Base-by-base conservation (phyloP, 2,888 invertebrate species). In the Apomyelois bistriatella region DNA sequence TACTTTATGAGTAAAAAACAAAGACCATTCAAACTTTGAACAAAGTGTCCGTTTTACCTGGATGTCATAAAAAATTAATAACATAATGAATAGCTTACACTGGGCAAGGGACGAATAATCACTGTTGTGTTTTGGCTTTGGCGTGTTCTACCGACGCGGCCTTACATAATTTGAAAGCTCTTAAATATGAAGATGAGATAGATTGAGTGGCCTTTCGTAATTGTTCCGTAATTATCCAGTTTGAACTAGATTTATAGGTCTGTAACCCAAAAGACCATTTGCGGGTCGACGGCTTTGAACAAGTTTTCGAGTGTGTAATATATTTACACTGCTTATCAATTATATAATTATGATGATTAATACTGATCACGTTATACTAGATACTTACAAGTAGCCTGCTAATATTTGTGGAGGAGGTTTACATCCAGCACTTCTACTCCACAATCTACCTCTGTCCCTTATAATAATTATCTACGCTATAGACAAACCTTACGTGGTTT, bases 161-260 rank as follows among this genome's bases (percentile, higher is more conserved):
- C 60, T 80, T 80, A 73, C 66, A 72, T 80, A 78, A 74, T 72
- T 72, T 67, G 68, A 74, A 72, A 76, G 70, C 72, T 22, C 22
- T 66, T 63, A 59, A 10, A 17, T 28, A 28, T 7, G 67, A 64
- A 64, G 65, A 69, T 61, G 68, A 68, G 65, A 71, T 71, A 66
- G 68, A 76, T 72, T 68, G 66, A 71, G 69, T 69, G 62, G 54
- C 66, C 70, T 82, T 81, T 79, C 76, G 74, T 74, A 76, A 81
- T 76, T 69, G 66, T 70, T 71, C 69, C 61, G 68, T 74, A 76
- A 77, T 79, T 75, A 77, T 68, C 69, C 66, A 66, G 64, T 68
- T 64, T 66, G 64, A 65, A 74, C 69, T 72, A 75, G 70, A 79
- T 76, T 73, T 72, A 70, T 71, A 68, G 58, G 66, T 62, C 57